phyloP scores from a whole-genome alignment of 2,113 vertebrate genomes.

The Pan paniscus region DNA sequence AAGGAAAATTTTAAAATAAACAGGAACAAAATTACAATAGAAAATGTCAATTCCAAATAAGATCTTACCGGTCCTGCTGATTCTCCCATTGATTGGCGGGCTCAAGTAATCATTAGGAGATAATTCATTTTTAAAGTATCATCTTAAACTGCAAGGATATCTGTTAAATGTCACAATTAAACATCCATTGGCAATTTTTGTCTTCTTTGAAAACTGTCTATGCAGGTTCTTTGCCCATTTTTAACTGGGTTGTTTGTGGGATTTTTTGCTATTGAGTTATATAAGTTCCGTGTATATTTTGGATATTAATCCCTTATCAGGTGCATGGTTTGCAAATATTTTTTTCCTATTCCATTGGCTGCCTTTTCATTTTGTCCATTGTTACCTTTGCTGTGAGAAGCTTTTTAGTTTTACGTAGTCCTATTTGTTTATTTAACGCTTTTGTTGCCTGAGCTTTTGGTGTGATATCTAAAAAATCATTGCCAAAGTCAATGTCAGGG shows the following conservation, averaged over 20 bases:
- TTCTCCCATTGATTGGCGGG: too few species aligned
- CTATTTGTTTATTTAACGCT: background rate
- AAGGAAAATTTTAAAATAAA: too few species aligned
- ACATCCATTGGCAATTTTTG: background rate
- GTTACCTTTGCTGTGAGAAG: background rate
- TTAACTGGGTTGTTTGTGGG: background rate
- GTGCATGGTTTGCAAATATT: background rate
- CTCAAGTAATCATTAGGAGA: too few species aligned
- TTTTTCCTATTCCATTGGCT: background rate
- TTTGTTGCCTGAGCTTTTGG: background rate
- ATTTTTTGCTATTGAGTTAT: background rate
- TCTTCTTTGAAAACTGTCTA: background rate
- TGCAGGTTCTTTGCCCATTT: background rate
- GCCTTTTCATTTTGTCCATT: background rate
- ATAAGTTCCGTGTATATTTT: background rate
- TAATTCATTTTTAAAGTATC: too few species aligned
- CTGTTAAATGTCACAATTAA: too few species aligned
- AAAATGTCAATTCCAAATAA: too few species aligned
- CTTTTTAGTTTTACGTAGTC: background rate
- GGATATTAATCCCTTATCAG: background rate
- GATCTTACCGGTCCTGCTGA: too few species aligned
- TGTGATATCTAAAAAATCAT: background rate
- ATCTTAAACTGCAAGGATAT: too few species aligned
- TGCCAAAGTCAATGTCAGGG: background rate
- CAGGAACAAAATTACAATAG: too few species aligned